Conservation (phyloP, 1,140 invertebrate genomes). For the Macrobrachium nipponense region DNA sequence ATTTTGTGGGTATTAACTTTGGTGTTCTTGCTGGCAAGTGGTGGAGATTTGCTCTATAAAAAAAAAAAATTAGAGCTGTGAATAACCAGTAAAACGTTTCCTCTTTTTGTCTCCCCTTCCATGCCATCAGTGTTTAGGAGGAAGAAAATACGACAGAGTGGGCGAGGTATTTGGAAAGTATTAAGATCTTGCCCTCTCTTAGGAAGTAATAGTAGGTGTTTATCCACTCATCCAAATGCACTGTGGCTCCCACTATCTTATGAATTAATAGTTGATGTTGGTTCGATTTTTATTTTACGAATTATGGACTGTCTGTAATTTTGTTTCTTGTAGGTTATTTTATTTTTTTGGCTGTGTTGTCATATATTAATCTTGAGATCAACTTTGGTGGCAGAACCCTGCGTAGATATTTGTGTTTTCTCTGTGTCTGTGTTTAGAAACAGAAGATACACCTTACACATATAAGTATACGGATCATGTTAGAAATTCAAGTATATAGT, state of each 20-base stretch:
- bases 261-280: background rate
- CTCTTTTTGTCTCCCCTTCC: slow-evolving; percentile 36
- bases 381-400: too few relatives aligned
- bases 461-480: too few relatives aligned
- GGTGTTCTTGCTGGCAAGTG: background rate
- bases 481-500: too few relatives aligned
- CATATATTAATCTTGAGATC: too few relatives aligned
- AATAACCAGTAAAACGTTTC: too few relatives aligned
- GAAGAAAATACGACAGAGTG: slow-evolving; percentile 59
- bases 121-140: slow-evolving; percentile 55
- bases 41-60: background rate
- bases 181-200: slow-evolving; percentile 23
- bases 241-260: slow-evolving; percentile 8
- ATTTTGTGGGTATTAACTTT: too few relatives aligned
- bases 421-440: too few relatives aligned
- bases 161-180: slow-evolving; percentile 48
- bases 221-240: background rate
- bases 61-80: background rate
- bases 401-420: too few relatives aligned
- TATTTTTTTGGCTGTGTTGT: too few relatives aligned
- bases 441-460: too few relatives aligned
- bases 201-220: slow-evolving; percentile 22
- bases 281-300: slow-evolving; percentile 11
- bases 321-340: background rate
- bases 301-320: background rate